These are phyloP conservation scores for Strix aluco DNA, from an alignment of 2,113 vertebrate species.

Conservation along the genomic window DNA sequence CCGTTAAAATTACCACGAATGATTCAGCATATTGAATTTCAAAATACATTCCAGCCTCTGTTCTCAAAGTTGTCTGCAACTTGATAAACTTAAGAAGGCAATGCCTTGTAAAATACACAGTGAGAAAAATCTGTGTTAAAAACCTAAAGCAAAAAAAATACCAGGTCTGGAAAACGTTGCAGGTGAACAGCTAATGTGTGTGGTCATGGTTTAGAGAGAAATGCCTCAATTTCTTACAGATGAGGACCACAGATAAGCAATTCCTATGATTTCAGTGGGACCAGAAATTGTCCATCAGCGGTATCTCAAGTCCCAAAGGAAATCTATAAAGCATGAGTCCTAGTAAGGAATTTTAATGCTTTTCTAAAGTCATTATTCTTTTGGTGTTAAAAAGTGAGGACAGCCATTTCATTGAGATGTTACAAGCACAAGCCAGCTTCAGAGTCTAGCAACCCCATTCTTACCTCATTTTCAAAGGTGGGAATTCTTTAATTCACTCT, in stretches of 20 bases:
- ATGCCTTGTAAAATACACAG: rapidly evolving
- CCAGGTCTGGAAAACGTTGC: not conserved
- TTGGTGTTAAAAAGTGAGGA: not conserved
- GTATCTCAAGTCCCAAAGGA: not conserved
- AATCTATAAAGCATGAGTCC: not conserved
- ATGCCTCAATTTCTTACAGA: rapidly evolving
- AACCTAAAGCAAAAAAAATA: not conserved
- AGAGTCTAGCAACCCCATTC: not conserved
- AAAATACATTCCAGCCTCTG: no score
- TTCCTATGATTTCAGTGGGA: not conserved
- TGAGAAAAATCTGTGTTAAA: not conserved
- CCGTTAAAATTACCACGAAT: not conserved
- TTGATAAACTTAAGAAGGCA: not conserved
- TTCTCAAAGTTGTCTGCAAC: not conserved
- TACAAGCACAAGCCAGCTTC: not conserved
- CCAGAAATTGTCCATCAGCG: not conserved
- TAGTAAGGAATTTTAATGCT: not conserved
- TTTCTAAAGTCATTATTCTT: not conserved
- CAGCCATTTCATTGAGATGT: not conserved
- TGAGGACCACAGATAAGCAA: not conserved
- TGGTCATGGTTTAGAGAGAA: not conserved
- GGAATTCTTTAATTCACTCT: not conserved
- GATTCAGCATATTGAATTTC: not conserved
- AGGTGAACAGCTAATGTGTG: not conserved
- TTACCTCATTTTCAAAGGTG: not conserved